These are phyloP conservation scores for Lasioglossum vierecki DNA, from an alignment of 2,888 invertebrate species.

Conservation along the genomic window DNA sequence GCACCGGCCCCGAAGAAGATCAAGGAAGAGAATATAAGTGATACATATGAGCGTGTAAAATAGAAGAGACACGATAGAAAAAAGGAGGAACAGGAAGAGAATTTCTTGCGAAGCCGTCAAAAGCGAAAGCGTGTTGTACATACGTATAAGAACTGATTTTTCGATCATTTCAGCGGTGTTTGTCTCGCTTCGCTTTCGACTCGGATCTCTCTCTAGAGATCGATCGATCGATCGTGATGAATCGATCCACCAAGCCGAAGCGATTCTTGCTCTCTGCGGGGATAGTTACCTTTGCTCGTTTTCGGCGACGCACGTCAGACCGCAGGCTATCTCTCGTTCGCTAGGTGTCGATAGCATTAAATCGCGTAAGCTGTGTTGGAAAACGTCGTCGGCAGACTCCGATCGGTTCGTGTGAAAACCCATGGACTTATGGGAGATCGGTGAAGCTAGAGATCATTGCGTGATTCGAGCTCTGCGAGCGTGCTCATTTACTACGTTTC, in stretches of 20 bases:
- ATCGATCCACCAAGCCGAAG: constrained; percentile 14
- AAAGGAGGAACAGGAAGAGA: constrained; percentile 34
- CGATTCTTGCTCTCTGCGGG: constrained; percentile 10
- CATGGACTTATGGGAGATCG: not conserved
- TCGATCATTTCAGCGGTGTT: constrained; percentile 26
- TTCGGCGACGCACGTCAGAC: constrained; percentile 13
- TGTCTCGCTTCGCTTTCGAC: constrained; percentile 17
- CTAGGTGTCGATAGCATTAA: not conserved
- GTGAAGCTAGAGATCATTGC: constrained; percentile 5
- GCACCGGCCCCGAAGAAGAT: constrained; percentile 4
- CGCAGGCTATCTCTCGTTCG: not conserved
- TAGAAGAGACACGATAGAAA: not conserved
- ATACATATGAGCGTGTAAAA: constrained; percentile 38
- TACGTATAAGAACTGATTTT: constrained; percentile 17
- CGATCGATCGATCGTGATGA: not conserved
- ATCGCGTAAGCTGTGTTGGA: constrained; percentile 3
- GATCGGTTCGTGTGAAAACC: not conserved
- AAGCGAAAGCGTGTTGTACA: constrained; percentile 61
- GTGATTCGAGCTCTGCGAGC: not conserved
- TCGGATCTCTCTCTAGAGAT: not conserved
- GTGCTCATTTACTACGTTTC: not conserved
- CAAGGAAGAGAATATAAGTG: constrained; percentile 4
- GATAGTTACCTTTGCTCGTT: constrained; percentile 8
- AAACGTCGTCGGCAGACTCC: not conserved
- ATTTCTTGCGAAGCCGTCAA: constrained; percentile 56